Conservation (phyloP, 2,888 invertebrate genomes). For the Patella ulyssiponensis region DNA sequence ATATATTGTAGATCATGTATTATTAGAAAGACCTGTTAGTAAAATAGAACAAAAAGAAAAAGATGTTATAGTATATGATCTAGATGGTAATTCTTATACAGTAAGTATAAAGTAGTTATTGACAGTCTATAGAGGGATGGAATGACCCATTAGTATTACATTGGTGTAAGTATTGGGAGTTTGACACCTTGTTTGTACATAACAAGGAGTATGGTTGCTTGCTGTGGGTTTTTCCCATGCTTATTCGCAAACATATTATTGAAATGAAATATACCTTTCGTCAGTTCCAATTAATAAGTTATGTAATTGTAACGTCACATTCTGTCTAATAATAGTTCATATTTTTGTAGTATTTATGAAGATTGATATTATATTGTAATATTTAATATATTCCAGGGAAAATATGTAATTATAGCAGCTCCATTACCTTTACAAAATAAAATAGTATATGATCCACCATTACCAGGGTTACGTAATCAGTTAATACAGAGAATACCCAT, state of each 20-base stretch:
- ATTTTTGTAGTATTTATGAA: neutral
- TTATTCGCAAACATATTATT: no score
- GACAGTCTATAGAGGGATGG: neutral
- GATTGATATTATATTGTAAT: neutral
- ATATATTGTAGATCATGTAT: conserved; percentile 49
- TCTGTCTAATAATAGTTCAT: no score
- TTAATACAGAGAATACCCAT: conserved; percentile 70
- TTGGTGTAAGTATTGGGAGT: no score
- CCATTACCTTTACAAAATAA: conserved; percentile 68
- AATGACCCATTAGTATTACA: no score
- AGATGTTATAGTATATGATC: conserved; percentile 54
- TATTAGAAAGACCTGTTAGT: conserved; percentile 62
- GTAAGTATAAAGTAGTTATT: conserved; percentile 37
- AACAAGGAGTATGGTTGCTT: no score
- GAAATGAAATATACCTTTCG: no score
- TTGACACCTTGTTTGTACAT: no score
- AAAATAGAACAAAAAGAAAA: conserved; percentile 60
- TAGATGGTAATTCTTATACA: conserved; percentile 51
- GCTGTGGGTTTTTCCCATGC: no score
- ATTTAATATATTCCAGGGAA: conserved; percentile 36
- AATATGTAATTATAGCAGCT: conserved; percentile 67
- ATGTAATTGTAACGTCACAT: no score
- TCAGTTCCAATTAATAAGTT: no score
- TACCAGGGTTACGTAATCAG: conserved; percentile 66
- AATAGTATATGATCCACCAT: conserved; percentile 67